Conservation (phyloP, 2,113 vertebrate genomes). For the Pygoscelis adeliae region DNA sequence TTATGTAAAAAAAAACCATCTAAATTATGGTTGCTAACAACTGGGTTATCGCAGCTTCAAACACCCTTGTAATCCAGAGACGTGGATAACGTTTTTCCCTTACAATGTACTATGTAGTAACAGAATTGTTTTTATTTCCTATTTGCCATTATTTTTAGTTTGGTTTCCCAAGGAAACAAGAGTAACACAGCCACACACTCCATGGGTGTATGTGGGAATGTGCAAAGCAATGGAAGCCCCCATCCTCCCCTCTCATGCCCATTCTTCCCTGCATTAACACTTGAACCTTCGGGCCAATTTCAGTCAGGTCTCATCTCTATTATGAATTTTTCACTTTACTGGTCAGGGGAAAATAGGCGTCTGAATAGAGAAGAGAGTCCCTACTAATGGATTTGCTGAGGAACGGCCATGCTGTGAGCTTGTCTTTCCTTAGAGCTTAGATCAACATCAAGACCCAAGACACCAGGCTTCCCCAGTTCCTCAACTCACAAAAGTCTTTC, state of each 20-base stretch:
- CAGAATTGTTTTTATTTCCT: background rate
- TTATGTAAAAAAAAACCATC: constrained; percentile 45
- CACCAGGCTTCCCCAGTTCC: background rate
- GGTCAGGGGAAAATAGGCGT: background rate
- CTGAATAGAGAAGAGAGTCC: background rate
- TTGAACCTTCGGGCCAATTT: background rate
- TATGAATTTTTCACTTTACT: background rate
- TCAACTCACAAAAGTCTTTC: background rate
- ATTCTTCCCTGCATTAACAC: background rate
- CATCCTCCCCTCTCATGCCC: background rate
- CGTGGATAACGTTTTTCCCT: background rate
- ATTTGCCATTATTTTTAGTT: background rate
- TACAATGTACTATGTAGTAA: background rate
- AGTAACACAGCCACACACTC: background rate
- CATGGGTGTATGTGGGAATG: background rate
- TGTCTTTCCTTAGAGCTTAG: background rate
- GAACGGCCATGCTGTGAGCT: background rate
- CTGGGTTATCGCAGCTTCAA: constrained; percentile 32
- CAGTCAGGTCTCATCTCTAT: background rate
- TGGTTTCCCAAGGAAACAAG: background rate
- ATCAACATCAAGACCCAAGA: background rate
- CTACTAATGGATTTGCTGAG: background rate
- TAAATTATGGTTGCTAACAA: constrained; percentile 52
- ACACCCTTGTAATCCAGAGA: background rate
- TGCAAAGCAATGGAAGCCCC: background rate